These are phyloP conservation scores for Macrophya alboannulata DNA, from an alignment of 2,888 invertebrate genomes.

Conservation along the genomic window DNA sequence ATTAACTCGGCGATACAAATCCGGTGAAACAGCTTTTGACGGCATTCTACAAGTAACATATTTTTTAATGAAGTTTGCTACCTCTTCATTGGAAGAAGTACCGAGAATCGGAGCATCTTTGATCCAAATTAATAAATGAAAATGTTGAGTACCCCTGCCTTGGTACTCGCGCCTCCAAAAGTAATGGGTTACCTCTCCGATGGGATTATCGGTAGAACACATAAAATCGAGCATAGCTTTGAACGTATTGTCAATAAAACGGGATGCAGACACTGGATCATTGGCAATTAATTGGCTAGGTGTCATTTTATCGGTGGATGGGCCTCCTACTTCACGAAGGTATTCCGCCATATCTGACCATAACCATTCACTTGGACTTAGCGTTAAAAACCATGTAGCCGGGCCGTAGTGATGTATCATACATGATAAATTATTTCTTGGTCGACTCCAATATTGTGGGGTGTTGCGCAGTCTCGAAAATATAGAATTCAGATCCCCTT, in stretches of 20 bases:
- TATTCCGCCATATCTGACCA: too few species aligned
- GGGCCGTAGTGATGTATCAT: too few species aligned
- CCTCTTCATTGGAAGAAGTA: too few species aligned
- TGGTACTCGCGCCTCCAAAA: too few species aligned
- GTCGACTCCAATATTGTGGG: slow-evolving; percentile 33
- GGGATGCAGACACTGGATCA: slow-evolving; percentile 71
- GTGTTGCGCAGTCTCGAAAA: slow-evolving; percentile 48
- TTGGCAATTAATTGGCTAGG: slow-evolving; percentile 68
- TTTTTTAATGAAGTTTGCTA: too few species aligned
- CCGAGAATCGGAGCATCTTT: too few species aligned
- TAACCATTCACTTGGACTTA: too few species aligned
- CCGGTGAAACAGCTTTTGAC: neutral
- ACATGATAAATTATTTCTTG: slow-evolving; percentile 63
- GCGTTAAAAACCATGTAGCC: too few species aligned
- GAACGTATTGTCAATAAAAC: slow-evolving; percentile 72
- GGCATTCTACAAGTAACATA: too few species aligned
- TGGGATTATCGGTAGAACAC: slow-evolving; percentile 61
- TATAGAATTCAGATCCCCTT: slow-evolving; percentile 58
- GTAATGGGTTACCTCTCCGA: slow-evolving; percentile 53
- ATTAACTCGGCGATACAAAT: too few species aligned
- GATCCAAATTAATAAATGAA: too few species aligned
- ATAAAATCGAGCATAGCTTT: slow-evolving; percentile 70
- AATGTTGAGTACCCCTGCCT: too few species aligned
- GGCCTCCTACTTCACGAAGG: slow-evolving; percentile 5
- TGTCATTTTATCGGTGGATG: slow-evolving; percentile 60